phyloP scores from a whole-genome alignment of 2,888 invertebrate species.

The Apodemia zela region DNA sequence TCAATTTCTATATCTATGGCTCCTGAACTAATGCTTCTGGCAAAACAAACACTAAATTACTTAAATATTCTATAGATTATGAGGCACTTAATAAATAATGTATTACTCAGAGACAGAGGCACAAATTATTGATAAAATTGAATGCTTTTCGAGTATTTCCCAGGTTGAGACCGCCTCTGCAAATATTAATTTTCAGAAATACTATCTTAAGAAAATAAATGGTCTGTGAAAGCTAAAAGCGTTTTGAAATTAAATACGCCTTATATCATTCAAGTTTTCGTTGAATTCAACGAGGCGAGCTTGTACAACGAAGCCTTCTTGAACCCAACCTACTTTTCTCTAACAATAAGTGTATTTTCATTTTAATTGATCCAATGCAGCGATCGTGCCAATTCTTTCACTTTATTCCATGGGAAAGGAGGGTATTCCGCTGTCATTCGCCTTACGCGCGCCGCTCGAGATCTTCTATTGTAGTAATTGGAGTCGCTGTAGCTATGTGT shows the following conservation, averaged over 20 bases:
- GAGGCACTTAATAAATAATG: conserved; percentile 26
- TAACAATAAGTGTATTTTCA: conserved; percentile 37
- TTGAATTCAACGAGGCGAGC: conserved; percentile 68
- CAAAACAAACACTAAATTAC: conserved; percentile 39
- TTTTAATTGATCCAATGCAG: conserved; percentile 82
- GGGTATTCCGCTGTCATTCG: conserved; percentile 74
- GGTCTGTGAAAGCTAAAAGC: conserved; percentile 48
- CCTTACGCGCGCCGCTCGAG: conserved; percentile 57
- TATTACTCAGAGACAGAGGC: conserved; percentile 21
- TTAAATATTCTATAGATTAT: conserved; percentile 30
- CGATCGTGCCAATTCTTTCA: conserved; percentile 84
- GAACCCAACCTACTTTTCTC: conserved; percentile 68
- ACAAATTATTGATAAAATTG: conserved; percentile 26
- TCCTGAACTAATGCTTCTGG: conserved; percentile 47
- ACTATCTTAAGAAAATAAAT: conserved; percentile 37
- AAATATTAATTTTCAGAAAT: conserved; percentile 10
- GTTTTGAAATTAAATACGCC: conserved; percentile 44
- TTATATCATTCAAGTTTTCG: conserved; percentile 37
- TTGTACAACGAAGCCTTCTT: conserved; percentile 47
- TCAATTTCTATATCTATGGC: conserved; percentile 40
- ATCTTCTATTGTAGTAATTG: conserved; percentile 68
- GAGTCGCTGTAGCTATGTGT: conserved; percentile 57
- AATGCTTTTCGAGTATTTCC: conserved; percentile 31
- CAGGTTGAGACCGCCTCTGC: conserved; percentile 24
- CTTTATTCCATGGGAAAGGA: conserved; percentile 90